A percentile compares a stretch with the other conserved stretches of the same genome.
These are phyloP conservation scores for Amazona ochrocephala DNA, from an alignment of 2,797 vertebrate genomes.

Conservation along the genomic window DNA sequence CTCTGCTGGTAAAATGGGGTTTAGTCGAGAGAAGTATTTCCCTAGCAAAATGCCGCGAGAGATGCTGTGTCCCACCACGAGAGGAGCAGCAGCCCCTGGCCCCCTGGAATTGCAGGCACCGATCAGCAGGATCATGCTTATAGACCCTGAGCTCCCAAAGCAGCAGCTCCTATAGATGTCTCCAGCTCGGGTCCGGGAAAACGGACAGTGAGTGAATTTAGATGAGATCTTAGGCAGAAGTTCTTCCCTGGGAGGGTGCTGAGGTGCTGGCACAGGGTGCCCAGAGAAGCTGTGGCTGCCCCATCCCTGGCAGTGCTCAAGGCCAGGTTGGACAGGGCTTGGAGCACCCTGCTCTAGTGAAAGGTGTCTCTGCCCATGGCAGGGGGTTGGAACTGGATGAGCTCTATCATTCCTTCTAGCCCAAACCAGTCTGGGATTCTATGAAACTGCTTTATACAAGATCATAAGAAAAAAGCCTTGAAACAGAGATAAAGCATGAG, in stretches of 20 bases:
- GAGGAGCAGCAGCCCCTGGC: neutral
- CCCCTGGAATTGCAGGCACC: neutral
- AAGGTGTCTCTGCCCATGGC: too few relatives aligned
- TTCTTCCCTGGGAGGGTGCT: neutral
- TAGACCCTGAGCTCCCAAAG: neutral
- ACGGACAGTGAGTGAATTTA: neutral
- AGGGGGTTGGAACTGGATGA: too few relatives aligned
- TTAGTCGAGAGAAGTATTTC: neutral
- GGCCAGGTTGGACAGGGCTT: too few relatives aligned
- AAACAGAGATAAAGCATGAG: too few relatives aligned
- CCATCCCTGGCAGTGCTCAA: too few relatives aligned
- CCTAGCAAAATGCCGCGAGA: rapidly evolving
- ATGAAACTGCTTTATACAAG: too few relatives aligned
- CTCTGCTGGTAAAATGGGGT: slow-evolving; percentile 63
- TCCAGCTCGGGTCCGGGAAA: neutral
- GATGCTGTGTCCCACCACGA: rapidly evolving
- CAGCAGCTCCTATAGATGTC: neutral
- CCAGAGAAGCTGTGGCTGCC: too few relatives aligned
- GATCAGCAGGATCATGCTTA: rapidly evolving
- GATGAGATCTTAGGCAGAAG: neutral
- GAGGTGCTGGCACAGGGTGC: too few relatives aligned
- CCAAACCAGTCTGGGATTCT: too few relatives aligned
- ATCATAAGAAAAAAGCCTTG: too few relatives aligned
- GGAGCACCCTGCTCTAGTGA: too few relatives aligned
- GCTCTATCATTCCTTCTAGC: too few relatives aligned